phyloP scores from a whole-genome alignment of 2,797 vertebrate species.

The Pseudocheirus occidentalis region DNA sequence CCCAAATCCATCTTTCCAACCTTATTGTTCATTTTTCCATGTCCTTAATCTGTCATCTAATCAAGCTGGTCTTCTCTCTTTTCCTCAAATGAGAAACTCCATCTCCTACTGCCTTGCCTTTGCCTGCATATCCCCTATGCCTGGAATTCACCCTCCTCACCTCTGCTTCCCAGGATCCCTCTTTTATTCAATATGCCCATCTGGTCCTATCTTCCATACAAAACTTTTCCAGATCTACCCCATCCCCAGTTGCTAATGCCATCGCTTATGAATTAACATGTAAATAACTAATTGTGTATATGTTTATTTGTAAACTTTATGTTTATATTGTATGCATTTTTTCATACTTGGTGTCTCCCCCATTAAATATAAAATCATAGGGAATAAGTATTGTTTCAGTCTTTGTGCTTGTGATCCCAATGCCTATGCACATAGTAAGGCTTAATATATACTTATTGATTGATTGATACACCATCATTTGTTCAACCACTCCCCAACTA shows the following conservation, averaged over 20 bases:
- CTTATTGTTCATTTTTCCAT: background rate
- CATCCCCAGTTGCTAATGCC: background rate
- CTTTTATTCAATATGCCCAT: background rate
- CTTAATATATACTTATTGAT: too few relatives aligned
- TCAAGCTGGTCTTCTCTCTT: background rate
- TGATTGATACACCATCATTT: too few relatives aligned
- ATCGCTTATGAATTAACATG: background rate
- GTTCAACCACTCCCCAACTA: too few relatives aligned
- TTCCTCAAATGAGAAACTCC: background rate
- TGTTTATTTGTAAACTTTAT: background rate
- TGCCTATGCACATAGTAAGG: too few relatives aligned
- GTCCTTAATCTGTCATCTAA: background rate
- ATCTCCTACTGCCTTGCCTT: background rate
- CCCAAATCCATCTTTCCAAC: background rate
- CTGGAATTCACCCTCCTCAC: background rate
- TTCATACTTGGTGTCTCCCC: background rate
- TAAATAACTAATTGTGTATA: background rate
- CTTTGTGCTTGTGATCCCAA: too few relatives aligned
- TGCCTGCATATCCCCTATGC: background rate
- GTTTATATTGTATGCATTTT: background rate
- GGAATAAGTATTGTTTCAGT: background rate
- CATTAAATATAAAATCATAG: background rate
- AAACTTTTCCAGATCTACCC: background rate
- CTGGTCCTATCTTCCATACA: background rate
- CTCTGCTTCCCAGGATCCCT: background rate